These are phyloP conservation scores for Caloenas nicobarica DNA, from an alignment of 2,113 vertebrate species.

Conservation along the genomic window DNA sequence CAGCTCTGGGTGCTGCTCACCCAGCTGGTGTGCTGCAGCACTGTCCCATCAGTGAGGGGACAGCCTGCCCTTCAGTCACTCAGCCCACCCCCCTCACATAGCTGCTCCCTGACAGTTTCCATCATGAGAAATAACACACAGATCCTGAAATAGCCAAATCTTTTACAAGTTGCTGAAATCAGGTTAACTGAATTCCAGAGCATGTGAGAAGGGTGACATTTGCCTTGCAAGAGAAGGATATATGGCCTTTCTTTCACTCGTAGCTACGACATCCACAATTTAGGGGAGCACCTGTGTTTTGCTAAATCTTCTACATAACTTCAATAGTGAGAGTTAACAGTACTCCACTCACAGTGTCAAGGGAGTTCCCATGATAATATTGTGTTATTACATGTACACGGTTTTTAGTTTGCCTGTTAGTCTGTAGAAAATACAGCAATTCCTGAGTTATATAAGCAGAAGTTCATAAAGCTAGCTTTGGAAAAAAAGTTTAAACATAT, in stretches of 20 bases:
- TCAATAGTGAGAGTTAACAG: background rate
- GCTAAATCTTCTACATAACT: background rate
- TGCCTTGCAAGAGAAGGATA: background rate
- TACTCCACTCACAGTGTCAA: background rate
- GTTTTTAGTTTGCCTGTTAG: background rate
- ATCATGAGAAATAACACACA: background rate
- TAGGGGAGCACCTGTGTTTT: background rate
- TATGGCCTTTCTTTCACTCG: background rate
- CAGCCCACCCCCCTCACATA: rapidly evolving
- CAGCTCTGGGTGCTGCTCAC: background rate
- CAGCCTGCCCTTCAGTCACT: too few relatives aligned
- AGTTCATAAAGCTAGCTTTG: background rate
- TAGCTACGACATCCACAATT: background rate
- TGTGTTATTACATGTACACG: background rate
- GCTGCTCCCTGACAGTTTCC: background rate
- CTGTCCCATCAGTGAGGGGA: rapidly evolving
- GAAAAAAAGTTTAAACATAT: background rate
- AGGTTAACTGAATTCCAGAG: background rate
- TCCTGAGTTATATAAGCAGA: background rate
- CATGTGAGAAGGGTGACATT: background rate
- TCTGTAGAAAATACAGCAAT: background rate
- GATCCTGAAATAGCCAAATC: background rate
- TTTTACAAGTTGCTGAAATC: background rate
- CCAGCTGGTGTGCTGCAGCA: background rate
- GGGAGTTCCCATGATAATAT: background rate